Evolutionary conservation across 2,113 vertebrate genomes (phyloP), one percentile per base, ranked within the genome.

Genomic region (Tauraco erythrolophus): DNA sequence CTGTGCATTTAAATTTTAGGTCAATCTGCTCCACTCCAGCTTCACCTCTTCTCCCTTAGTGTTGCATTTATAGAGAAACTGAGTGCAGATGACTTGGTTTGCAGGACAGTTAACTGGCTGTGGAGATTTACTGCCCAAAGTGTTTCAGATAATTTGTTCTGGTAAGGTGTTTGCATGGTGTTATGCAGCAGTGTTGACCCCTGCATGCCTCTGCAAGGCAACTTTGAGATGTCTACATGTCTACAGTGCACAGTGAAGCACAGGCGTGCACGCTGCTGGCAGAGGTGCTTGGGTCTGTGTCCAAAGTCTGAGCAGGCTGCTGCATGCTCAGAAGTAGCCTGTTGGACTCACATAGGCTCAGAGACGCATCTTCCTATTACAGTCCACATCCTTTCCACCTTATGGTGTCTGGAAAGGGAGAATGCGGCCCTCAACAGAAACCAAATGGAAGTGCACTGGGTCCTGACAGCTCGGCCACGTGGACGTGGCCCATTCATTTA

Each of bases 351-450:
- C 5, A 12, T 2, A n/a, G 74, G 51, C 58, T 65, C 15, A n/a
- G 45, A 45, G 45, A 45, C 0, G 3, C 0, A 0, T n/a, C 18
- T 57, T 9, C 19, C 15, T 51, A 15, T 35, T 35, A 23, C 31
- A 50, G 35, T 43, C 48, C 35, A 23, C 35, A 39, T 33, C 50
- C 35, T 51, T 72, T 37, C 65, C 12, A 8, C 14, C 33, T 45
- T 28, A 19, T 1, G 3, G 28, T 71, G 23, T 45, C 57, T 43
- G n/a, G 57, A 84, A 78, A 33, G 50, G 30, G 56, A 64, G 35
- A 27, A 56, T 11, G 2, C 11, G 14, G 12, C 39, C 35, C 24
- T 90, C 25, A 13, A 48, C 9, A 57, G 41, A 78, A 70, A 70
- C 17, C 35, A 37, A 71, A 16, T 12, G 11, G 56, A 70, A 35